A percentile compares a stretch with the other conserved stretches of the same genome.
phyloP scores from a whole-genome alignment of 2,113 vertebrate species.

The Pachyramphus minor region DNA sequence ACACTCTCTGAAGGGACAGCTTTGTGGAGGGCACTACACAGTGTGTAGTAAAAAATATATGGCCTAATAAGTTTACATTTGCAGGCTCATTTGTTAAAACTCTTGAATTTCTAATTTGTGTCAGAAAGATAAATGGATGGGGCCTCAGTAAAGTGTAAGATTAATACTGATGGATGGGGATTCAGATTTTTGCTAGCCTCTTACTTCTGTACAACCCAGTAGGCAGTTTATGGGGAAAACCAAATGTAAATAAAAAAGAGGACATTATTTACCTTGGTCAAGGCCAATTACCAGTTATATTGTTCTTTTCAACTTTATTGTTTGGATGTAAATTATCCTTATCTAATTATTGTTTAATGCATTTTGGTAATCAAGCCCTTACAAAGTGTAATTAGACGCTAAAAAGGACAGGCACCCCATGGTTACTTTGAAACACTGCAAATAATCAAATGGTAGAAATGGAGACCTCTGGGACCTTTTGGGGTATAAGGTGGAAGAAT shows the following conservation, averaged over 20 bases:
- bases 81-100: conserved; percentile 91
- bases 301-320: conserved; percentile 72
- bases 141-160: conserved; percentile 79
- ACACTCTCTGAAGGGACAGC: conserved; percentile 87
- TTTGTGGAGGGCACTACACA: conserved; percentile 86
- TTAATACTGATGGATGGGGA: conserved; percentile 87
- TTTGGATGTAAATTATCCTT: conserved; percentile 72
- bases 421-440: conserved; percentile 24
- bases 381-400: conserved; percentile 68
- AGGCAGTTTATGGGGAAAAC: conserved; percentile 79
- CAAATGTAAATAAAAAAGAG: conserved; percentile 81
- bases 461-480: neutral
- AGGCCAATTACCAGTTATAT: conserved; percentile 79
- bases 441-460: neutral
- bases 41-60: conserved; percentile 89
- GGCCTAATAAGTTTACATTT: conserved; percentile 94
- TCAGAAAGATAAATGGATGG: conserved; percentile 94
- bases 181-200: conserved; percentile 80
- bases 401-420: conserved; percentile 47
- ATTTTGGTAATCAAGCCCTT: conserved; percentile 71
- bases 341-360: conserved; percentile 78
- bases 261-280: conserved; percentile 79
- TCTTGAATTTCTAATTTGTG: conserved; percentile 96
- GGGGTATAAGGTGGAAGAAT: neutral
- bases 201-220: conserved; percentile 78